These are phyloP conservation scores for Nothocercus julius DNA, from an alignment of 2,113 vertebrate species.

Conservation along the genomic window DNA sequence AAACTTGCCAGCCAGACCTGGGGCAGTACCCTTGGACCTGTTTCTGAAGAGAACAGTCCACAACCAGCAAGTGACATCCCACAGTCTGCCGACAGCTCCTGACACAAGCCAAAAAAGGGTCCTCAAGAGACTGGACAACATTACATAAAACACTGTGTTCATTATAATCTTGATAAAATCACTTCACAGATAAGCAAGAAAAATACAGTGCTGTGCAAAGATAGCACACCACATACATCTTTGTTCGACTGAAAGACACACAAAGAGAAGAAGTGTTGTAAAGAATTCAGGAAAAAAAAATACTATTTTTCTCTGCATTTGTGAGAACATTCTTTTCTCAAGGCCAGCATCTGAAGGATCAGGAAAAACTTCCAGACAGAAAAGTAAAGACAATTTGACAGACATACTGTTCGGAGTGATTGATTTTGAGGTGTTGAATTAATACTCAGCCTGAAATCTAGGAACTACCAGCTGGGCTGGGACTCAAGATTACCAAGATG, in stretches of 20 bases:
- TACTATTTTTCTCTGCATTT: conserved; percentile 68
- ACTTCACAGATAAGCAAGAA: conserved; percentile 7
- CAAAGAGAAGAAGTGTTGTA: conserved; percentile 13
- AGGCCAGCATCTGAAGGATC: conserved; percentile 44
- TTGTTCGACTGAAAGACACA: not conserved
- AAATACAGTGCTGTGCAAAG: not conserved
- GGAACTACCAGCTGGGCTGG: conserved; percentile 64
- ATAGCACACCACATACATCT: not conserved
- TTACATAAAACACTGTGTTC: not conserved
- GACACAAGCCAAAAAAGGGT: not conserved
- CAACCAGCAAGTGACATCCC: not conserved
- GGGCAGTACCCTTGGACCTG: not conserved
- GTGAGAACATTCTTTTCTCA: conserved; percentile 50
- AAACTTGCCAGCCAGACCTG: not conserved
- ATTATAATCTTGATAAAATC: conserved; percentile 61
- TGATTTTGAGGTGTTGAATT: conserved; percentile 73
- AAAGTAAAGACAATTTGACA: conserved; percentile 59
- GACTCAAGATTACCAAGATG: conserved; percentile 66
- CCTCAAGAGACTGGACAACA: not conserved
- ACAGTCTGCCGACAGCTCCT: not conserved
- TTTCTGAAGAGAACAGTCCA: not conserved
- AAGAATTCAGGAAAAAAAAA: not conserved
- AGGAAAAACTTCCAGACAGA: conserved; percentile 49
- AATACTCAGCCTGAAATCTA: conserved; percentile 69
- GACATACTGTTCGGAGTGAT: conserved; percentile 65